These are phyloP conservation scores for Apamea crenata DNA, from an alignment of 2,888 invertebrate species.

Conservation along the genomic window DNA sequence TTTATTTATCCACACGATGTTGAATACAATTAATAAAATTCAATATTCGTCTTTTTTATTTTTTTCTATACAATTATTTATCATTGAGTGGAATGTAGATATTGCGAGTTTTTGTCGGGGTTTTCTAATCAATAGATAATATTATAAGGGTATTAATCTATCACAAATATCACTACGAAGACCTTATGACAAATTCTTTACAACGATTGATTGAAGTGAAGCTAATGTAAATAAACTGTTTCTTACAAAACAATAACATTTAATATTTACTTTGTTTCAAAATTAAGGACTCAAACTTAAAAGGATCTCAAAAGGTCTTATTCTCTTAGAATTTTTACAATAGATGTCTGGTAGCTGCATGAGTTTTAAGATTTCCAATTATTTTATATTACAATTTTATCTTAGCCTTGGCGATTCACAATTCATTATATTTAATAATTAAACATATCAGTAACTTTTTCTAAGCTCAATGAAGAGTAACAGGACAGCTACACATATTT, in stretches of 20 bases:
- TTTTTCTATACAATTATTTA: neutral
- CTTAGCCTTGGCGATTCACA: slow-evolving; percentile 60
- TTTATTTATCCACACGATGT: neutral
- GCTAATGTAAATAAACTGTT: slow-evolving; percentile 5
- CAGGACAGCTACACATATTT: slow-evolving; percentile 56
- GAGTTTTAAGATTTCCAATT: slow-evolving; percentile 55
- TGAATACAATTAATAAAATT: neutral
- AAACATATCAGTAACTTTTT: slow-evolving; percentile 49
- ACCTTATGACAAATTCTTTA: slow-evolving; percentile 56
- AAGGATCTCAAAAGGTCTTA: slow-evolving; percentile 61
- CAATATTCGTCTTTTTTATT: neutral
- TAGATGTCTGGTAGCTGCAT: slow-evolving; percentile 41
- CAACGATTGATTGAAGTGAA: slow-evolving; percentile 20
- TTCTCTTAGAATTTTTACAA: slow-evolving; percentile 60
- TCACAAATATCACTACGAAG: slow-evolving; percentile 64
- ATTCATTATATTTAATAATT: slow-evolving; percentile 46
- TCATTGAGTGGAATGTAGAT: neutral
- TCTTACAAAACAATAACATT: slow-evolving; percentile 11
- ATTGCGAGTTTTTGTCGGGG: slow-evolving; percentile 1
- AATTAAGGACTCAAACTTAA: slow-evolving; percentile 15
- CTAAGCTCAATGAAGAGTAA: slow-evolving; percentile 66
- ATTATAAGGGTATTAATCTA: slow-evolving; percentile 51
- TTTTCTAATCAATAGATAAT: slow-evolving; percentile 24
- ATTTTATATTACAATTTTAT: slow-evolving; percentile 55
- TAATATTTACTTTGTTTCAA: neutral